Evolutionary conservation across 1,140 invertebrate genomes (phyloP), one percentile per base, ranked within the genome.

Genomic region (Heliconius hewitsoni): DNA sequence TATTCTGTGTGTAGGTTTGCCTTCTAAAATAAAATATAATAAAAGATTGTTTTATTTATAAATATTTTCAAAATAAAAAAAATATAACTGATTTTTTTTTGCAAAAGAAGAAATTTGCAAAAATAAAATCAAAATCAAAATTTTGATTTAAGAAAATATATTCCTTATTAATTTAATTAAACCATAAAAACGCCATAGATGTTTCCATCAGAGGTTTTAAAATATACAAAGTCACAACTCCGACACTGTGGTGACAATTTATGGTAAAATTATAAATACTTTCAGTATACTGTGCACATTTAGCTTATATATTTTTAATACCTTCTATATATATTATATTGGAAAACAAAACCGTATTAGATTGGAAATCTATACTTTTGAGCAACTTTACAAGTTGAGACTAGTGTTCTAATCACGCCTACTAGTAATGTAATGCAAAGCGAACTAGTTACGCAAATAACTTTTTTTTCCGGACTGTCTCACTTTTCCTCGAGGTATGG

Each of bases 401-500:
- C 55, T 11, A 30, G n/a, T 66, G 60, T 27, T 66, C 23, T 66
- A 66, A 27, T 66, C 55, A 60, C 71, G 55, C 72, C 55, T 34
- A 57, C 77, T 74, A 37, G 71, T 52, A 37, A 73, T 27, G 50
- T 57, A 57, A 42, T 37, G 73, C 71, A 52, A 70, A 23, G 57
- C 72, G 27, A 23, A 70, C 55, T 34, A 8, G 57, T 78, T 78
- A 78, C 72, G 77, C 46, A 78, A 78, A 73, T 66, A 30, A 46
- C 55, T 86, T 84, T 86, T 82, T 77, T 37, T 71, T 23, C 23
- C 60, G 60, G 60, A 66, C 46, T 73, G 66, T 78, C 74, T 82
- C 81, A 79, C 80, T 84, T 84, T 86, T 86, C 83, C 78, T 71
- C 50, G 72, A 81, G 73, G 76, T 76, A 76, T 84, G 81, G 82